phyloP scores from a whole-genome alignment of 2,113 vertebrate genomes.

The Morone chrysops region DNA sequence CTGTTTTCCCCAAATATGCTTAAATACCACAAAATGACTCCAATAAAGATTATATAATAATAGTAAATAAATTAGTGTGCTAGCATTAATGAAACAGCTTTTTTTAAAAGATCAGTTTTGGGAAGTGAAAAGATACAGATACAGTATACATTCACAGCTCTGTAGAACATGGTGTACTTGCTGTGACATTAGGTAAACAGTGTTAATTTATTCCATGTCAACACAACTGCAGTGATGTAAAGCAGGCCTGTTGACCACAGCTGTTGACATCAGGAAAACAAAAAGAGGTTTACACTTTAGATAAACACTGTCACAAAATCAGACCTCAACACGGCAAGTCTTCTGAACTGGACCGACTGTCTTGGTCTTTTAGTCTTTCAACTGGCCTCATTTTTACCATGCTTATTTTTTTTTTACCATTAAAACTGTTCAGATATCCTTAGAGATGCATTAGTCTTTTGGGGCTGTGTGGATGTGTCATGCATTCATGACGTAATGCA shows the following conservation, averaged over 20 bases:
- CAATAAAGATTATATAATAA: too few relatives aligned
- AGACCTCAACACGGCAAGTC: not conserved
- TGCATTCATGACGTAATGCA: constrained; percentile 12
- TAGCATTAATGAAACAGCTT: too few relatives aligned
- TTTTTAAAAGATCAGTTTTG: too few relatives aligned
- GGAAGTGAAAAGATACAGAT: not conserved
- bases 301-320: not conserved
- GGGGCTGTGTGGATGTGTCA: not conserved
- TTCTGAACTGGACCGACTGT: not conserved
- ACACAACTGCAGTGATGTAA: not conserved
- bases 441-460: not conserved
- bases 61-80: too few relatives aligned
- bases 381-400: not conserved
- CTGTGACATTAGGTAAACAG: not conserved
- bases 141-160: not conserved
- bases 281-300: not conserved
- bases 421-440: not conserved
- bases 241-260: not conserved
- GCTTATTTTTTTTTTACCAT: not conserved
- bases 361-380: too few relatives aligned
- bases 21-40: not conserved
- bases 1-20: too few relatives aligned
- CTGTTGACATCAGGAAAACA: constrained; percentile 8
- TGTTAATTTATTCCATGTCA: constrained; percentile 15
- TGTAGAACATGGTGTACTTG: not conserved